A percentile compares a stretch with the other conserved stretches of the same genome.
Conservation (phyloP, 2,797 vertebrate genomes). For the Sus cebifrons region DNA sequence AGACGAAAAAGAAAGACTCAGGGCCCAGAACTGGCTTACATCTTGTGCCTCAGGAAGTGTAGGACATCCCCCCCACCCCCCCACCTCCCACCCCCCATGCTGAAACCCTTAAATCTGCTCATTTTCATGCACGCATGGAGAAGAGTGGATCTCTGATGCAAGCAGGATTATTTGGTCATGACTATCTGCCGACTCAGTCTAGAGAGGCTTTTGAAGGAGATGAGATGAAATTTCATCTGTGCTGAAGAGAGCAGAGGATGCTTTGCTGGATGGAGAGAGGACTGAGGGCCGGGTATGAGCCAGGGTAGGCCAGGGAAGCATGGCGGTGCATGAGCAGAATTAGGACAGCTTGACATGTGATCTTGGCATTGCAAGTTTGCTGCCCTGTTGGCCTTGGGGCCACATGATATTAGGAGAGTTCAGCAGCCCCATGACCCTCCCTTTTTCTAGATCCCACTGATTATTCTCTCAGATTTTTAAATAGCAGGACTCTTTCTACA, state of each 20-base stretch:
- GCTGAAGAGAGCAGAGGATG: conserved; percentile 50
- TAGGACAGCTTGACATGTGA: conserved; percentile 41
- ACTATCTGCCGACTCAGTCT: conserved; percentile 74
- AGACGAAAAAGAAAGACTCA: conserved; percentile 13
- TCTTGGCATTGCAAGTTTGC: conserved; percentile 46
- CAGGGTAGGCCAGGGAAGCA: conserved; percentile 68
- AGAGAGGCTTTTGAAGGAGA: conserved; percentile 69
- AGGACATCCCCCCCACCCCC: too few species aligned
- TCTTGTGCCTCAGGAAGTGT: neutral
- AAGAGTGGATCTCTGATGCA: conserved; percentile 61
- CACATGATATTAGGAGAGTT: conserved; percentile 11
- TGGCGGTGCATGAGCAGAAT: neutral
- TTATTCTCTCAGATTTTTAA: conserved; percentile 47
- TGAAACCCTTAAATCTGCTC: conserved; percentile 39
- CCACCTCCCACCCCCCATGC: too few species aligned
- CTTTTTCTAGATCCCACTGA: conserved; percentile 24
- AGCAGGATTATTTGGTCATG: conserved; percentile 59
- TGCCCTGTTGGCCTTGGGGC: conserved; percentile 38
- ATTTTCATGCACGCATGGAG: conserved; percentile 41
- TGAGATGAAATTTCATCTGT: conserved; percentile 80
- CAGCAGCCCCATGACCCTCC: neutral
- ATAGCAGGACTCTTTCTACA: conserved; percentile 1
- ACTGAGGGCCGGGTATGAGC: conserved; percentile 15
- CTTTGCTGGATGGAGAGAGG: conserved; percentile 48
- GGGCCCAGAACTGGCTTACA: neutral